These are phyloP conservation scores for Troides aeacus DNA, from an alignment of 2,888 invertebrate species.

Conservation along the genomic window DNA sequence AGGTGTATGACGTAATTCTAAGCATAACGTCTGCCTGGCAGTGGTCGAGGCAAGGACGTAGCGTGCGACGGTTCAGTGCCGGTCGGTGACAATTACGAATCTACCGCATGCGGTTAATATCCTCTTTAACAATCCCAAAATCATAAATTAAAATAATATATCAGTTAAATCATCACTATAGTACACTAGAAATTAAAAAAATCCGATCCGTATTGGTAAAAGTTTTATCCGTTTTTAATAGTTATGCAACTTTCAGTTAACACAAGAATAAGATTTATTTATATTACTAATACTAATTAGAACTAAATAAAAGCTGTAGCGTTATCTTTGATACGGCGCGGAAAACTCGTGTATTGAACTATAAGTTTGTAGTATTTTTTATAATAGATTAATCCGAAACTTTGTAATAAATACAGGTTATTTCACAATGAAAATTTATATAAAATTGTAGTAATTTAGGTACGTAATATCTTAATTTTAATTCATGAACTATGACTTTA, in stretches of 20 bases:
- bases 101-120: slow-evolving; percentile 4
- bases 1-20: slow-evolving; percentile 62
- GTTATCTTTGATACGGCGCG: slow-evolving; percentile 17
- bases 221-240: neutral
- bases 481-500: neutral
- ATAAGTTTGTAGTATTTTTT: neutral
- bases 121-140: neutral
- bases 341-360: slow-evolving; percentile 18
- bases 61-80: slow-evolving; percentile 41
- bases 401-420: neutral
- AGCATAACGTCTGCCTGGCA: slow-evolving; percentile 47
- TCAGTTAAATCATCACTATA: neutral
- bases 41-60: slow-evolving; percentile 52
- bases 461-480: neutral
- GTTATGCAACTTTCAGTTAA: neutral
- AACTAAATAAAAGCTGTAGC: neutral
- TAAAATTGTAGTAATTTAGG: neutral
- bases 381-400: neutral
- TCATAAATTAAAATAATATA: neutral
- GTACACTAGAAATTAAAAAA: neutral
- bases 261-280: neutral
- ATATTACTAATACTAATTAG: neutral
- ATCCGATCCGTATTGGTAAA: neutral
- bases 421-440: neutral
- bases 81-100: slow-evolving; percentile 44